Conservation (phyloP, 2,888 invertebrate species). For the Caenorhabditis auriculariae region DNA sequence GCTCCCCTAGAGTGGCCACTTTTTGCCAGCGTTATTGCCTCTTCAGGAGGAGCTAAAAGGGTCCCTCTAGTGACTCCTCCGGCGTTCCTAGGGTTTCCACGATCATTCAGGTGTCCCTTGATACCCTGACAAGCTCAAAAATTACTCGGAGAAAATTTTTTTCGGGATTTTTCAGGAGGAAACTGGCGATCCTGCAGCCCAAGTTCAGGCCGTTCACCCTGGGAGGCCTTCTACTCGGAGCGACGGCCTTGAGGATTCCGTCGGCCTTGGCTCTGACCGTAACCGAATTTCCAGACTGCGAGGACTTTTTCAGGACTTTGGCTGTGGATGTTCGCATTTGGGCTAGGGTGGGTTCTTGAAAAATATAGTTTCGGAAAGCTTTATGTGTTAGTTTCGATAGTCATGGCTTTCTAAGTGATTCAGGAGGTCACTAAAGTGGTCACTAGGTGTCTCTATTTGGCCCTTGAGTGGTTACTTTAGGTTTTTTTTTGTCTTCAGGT, state of each 20-base stretch:
- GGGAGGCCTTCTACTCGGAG: constrained; percentile 25
- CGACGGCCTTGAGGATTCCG: constrained; percentile 32
- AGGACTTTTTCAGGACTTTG: constrained; percentile 45
- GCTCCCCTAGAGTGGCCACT: no score
- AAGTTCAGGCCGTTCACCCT: constrained; percentile 35
- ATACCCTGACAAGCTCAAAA: constrained; percentile 3
- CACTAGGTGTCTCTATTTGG: no score
- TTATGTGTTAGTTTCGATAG: neutral
- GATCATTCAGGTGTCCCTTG: no score
- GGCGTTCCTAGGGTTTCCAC: neutral
- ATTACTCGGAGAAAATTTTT: neutral
- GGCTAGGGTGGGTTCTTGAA: constrained; percentile 43
- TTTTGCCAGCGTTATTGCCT: neutral
- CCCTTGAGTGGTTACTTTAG: no score
- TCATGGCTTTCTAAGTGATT: no score
- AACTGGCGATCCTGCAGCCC: constrained; percentile 32
- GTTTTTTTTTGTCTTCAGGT: no score
- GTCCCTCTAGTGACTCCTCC: no score
- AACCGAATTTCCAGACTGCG: constrained; percentile 38
- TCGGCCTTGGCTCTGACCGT: constrained; percentile 36
- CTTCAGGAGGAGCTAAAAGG: neutral
- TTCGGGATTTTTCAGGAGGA: constrained; percentile 20
- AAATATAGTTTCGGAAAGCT: neutral
- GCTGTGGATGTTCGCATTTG: constrained; percentile 42
- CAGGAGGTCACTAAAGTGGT: no score